A percentile compares a stretch with the other conserved stretches of the same genome.
These are phyloP conservation scores for Endotricha flammealis DNA, from an alignment of 2,888 invertebrate genomes.

Conservation along the genomic window DNA sequence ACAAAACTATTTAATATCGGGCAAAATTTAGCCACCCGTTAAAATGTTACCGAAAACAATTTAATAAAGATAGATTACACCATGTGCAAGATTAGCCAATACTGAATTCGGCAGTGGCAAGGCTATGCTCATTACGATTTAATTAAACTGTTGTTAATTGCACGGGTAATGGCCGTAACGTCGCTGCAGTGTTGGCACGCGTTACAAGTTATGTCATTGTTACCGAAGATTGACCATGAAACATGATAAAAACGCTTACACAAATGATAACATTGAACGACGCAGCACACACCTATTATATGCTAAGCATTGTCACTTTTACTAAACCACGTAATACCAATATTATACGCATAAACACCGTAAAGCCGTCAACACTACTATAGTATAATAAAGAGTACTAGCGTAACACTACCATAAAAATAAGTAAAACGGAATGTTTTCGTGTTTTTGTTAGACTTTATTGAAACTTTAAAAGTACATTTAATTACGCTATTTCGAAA, in stretches of 20 bases:
- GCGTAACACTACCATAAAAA: background rate
- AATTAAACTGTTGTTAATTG: slow-evolving; percentile 25
- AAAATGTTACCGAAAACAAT: too few species aligned
- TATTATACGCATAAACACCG: background rate
- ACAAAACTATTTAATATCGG: too few species aligned
- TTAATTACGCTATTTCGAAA: background rate
- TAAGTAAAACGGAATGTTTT: background rate
- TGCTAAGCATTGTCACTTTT: slow-evolving; percentile 14
- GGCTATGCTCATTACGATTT: slow-evolving; percentile 25
- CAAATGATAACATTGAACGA: slow-evolving; percentile 26
- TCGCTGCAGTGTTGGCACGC: slow-evolving; percentile 9
- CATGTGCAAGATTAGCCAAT: slow-evolving; percentile 11
- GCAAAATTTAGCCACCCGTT: too few species aligned
- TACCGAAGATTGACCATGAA: slow-evolving; percentile 29
- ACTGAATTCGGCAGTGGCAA: slow-evolving; percentile 18
- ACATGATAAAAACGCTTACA: slow-evolving; percentile 23
- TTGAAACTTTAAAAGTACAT: background rate
- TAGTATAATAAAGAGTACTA: background rate
- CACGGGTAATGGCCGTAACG: slow-evolving; percentile 21
- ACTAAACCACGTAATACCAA: slow-evolving; percentile 9
- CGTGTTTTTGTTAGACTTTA: background rate
- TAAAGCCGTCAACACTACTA: background rate
- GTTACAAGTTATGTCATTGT: slow-evolving; percentile 32
- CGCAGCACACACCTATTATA: slow-evolving; percentile 10
- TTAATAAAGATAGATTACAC: slow-evolving; percentile 7